Evolutionary conservation across 2,113 vertebrate species (phyloP).

Genomic region (Burhinus oedicnemus): DNA sequence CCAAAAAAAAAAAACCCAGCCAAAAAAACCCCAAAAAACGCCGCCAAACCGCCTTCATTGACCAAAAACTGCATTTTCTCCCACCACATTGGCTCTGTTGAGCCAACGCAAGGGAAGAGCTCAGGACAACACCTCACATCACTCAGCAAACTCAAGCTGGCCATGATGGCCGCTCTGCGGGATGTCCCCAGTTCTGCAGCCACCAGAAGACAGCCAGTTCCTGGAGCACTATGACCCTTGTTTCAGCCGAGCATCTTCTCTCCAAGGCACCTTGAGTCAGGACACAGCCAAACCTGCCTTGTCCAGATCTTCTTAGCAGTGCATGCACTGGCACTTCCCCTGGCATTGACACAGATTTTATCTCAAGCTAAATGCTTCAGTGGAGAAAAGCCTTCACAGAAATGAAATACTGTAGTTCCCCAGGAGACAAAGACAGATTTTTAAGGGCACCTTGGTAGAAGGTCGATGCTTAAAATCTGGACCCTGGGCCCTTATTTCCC

Average conservation of each 20-base stretch:
- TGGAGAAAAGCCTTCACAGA: not conserved
- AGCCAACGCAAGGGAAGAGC: not conserved
- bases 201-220: not conserved
- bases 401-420: not conserved
- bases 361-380: not conserved
- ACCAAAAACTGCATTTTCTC: not conserved
- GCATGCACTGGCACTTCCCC: not conserved
- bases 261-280: not conserved
- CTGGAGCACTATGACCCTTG: not conserved
- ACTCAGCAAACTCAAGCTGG: not conserved
- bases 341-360: not conserved
- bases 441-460: not conserved
- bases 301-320: not conserved
- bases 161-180: rapidly evolving
- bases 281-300: not conserved
- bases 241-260: not conserved
- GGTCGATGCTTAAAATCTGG: not conserved
- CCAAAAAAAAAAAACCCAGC: not conserved
- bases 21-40: not conserved
- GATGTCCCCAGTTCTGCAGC: rapidly evolving
- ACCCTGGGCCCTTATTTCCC: no score
- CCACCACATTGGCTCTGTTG: rapidly evolving
- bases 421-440: not conserved
- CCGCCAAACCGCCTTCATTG: not conserved
- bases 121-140: not conserved